Conservation (phyloP, 2,888 invertebrate genomes). For the Nezara viridula region DNA sequence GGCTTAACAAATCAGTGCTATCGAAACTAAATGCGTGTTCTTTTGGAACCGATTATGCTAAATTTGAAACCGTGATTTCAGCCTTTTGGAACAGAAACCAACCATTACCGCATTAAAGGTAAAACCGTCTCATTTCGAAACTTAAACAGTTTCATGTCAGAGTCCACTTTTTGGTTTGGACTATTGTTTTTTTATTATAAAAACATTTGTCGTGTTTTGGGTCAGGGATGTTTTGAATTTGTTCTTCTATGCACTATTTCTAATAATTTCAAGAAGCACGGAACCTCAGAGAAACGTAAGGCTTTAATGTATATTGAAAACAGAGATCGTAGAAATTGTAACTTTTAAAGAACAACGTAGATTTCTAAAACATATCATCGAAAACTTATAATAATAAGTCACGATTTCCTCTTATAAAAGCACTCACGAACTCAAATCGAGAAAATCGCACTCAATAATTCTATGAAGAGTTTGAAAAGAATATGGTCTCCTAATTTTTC, state of each 20-base stretch:
- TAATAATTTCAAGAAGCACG: background rate
- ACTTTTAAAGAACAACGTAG: too few relatives aligned
- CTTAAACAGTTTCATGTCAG: background rate
- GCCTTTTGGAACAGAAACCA: background rate
- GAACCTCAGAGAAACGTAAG: too few relatives aligned
- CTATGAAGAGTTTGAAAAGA: too few relatives aligned
- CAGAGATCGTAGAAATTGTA: too few relatives aligned
- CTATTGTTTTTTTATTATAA: background rate
- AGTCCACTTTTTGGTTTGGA: background rate
- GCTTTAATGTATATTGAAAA: too few relatives aligned
- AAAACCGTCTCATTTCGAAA: background rate
- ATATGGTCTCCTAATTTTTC: too few relatives aligned
- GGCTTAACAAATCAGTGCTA: constrained; percentile 1
- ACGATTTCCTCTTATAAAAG: too few relatives aligned
- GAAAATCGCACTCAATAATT: too few relatives aligned
- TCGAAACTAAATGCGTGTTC: background rate
- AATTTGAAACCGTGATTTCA: background rate
- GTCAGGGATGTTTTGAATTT: background rate
- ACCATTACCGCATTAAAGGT: background rate
- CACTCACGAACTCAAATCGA: too few relatives aligned
- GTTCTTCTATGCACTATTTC: background rate
- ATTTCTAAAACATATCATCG: too few relatives aligned
- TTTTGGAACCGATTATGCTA: constrained; percentile 9
- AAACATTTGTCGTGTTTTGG: background rate
- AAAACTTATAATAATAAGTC: too few relatives aligned